Evolutionary conservation across 2,888 invertebrate genomes (phyloP).

Genomic region (Scrobipalpa atriplicella): DNA sequence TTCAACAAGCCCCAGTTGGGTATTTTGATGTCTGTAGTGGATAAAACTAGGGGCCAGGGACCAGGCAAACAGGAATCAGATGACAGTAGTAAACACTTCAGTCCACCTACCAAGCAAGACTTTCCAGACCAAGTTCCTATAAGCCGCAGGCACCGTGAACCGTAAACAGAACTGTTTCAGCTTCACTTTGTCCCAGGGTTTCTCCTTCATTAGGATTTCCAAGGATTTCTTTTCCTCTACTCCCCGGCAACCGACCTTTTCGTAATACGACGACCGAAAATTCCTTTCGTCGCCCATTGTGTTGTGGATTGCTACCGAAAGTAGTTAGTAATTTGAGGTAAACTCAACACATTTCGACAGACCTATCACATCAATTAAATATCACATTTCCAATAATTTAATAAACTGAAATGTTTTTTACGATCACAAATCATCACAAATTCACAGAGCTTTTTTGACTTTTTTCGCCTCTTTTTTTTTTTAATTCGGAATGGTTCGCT

Average conservation of each 20-base stretch:
- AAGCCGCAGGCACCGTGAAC: constrained; percentile 91
- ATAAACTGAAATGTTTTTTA: too few species aligned
- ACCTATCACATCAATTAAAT: too few species aligned
- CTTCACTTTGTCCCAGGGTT: constrained; percentile 89
- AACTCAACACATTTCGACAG: background rate
- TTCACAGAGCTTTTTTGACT: too few species aligned
- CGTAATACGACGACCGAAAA: constrained; percentile 92
- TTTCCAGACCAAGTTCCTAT: constrained; percentile 93
- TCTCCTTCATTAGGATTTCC: constrained; percentile 94
- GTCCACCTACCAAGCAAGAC: constrained; percentile 86
- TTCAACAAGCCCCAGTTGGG: too few species aligned
- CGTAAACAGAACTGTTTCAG: constrained; percentile 92
- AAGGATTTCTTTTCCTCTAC: constrained; percentile 96
- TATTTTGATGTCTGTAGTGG: too few species aligned
- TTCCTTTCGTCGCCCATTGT: constrained; percentile 87
- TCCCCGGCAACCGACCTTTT: constrained; percentile 94
- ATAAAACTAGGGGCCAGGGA: too few species aligned
- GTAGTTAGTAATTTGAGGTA: background rate
- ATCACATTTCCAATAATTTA: too few species aligned
- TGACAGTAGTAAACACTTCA: too few species aligned
- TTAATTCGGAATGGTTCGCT: too few species aligned
- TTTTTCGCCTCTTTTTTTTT: too few species aligned
- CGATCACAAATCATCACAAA: background rate
- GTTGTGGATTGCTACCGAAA: background rate
- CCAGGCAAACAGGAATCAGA: too few species aligned